These are phyloP conservation scores for Ectemnius cavifrons DNA, from an alignment of 2,888 invertebrate species.

Conservation along the genomic window DNA sequence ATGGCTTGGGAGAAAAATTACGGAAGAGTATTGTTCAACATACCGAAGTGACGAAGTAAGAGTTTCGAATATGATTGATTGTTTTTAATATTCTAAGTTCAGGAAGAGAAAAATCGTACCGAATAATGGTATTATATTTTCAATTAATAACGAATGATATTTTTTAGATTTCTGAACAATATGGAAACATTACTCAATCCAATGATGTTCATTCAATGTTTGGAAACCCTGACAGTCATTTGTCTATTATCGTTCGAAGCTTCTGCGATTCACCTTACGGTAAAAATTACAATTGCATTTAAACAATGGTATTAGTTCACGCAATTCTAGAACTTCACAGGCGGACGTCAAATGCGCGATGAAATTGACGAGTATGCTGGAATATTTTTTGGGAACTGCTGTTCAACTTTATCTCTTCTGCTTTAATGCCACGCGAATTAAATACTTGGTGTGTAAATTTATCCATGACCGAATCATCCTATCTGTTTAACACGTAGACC, in stretches of 20 bases:
- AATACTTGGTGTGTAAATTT: constrained; percentile 45
- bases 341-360: constrained; percentile 39
- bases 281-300: constrained; percentile 26
- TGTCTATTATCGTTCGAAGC: constrained; percentile 63
- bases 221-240: constrained; percentile 55
- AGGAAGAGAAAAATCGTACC: no score
- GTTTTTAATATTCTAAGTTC: not conserved
- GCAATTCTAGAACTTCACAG: constrained; percentile 24
- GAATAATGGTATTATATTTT: not conserved
- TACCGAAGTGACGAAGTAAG: constrained; percentile 54
- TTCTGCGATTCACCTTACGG: constrained; percentile 55
- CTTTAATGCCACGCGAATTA: constrained; percentile 57
- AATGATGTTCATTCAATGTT: constrained; percentile 62
- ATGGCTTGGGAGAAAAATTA: constrained; percentile 36
- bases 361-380: constrained; percentile 56
- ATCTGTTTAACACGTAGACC: not conserved
- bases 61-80: not conserved
- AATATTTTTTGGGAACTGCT: constrained; percentile 54
- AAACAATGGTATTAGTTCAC: constrained; percentile 9
- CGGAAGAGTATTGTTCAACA: constrained; percentile 52
- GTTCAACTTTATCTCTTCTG: constrained; percentile 59
- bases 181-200: constrained; percentile 53
- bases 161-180: constrained; percentile 51
- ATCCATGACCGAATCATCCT: constrained; percentile 19
- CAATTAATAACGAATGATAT: not conserved